A percentile compares a stretch with the other conserved stretches of the same genome.
Conservation (phyloP, 1,140 invertebrate species). For the Spodoptera litura region DNA sequence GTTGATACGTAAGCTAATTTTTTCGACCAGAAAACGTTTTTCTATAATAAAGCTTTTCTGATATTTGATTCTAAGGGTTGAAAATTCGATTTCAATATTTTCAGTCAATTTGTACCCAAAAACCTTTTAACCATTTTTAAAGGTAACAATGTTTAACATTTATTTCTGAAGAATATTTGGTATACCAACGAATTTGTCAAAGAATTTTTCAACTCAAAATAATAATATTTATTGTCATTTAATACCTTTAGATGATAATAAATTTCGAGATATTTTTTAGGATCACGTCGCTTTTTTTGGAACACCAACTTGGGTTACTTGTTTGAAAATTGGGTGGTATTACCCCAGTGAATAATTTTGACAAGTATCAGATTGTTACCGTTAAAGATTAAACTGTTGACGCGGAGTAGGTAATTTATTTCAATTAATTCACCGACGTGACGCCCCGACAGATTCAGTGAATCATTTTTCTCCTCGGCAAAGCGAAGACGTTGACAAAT, state of each 20-base stretch:
- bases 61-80: neutral
- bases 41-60: neutral
- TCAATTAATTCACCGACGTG: slow-evolving; percentile 78
- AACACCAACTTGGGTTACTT: too few relatives aligned
- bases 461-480: slow-evolving; percentile 77
- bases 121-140: neutral
- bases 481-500: slow-evolving; percentile 77
- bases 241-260: neutral
- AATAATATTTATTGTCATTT: too few relatives aligned
- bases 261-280: neutral
- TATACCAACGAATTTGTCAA: neutral
- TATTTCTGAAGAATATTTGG: neutral
- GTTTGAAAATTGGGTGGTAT: slow-evolving; percentile 27
- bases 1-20: slow-evolving; percentile 30
- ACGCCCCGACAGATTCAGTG: slow-evolving; percentile 74
- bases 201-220: too few relatives aligned
- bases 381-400: slow-evolving; percentile 68
- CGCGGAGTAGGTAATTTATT: slow-evolving; percentile 72
- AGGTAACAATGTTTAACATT: neutral
- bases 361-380: slow-evolving; percentile 63
- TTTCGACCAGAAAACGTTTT: slow-evolving; percentile 30
- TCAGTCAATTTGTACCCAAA: neutral
- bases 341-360: slow-evolving; percentile 56
- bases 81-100: neutral
- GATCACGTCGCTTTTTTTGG: too few relatives aligned